Conservation (phyloP, 1,140 invertebrate species). For the Drosophila bifasciata region DNA sequence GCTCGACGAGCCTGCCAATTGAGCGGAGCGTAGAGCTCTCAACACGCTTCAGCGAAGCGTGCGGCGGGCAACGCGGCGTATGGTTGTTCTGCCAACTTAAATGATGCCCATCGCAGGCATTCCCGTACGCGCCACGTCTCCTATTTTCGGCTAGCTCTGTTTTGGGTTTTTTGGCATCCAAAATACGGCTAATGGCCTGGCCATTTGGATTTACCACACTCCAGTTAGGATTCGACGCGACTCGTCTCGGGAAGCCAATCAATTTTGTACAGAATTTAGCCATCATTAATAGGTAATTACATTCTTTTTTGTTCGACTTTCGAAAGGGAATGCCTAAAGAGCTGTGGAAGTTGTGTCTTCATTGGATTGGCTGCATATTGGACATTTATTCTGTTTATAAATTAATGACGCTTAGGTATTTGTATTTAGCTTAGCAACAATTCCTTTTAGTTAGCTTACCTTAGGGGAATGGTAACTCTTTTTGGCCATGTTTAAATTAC, state of each 20-base stretch:
- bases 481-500: too few relatives aligned
- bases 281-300: conserved; percentile 26
- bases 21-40: conserved; percentile 68
- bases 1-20: conserved; percentile 72
- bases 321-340: too few relatives aligned
- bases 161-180: conserved; percentile 37
- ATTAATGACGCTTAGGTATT: too few relatives aligned
- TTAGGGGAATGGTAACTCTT: too few relatives aligned
- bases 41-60: conserved; percentile 79
- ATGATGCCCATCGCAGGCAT: conserved; percentile 48
- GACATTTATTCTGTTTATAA: too few relatives aligned
- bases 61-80: conserved; percentile 66
- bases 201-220: conserved; percentile 40
- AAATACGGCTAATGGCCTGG: conserved; percentile 37
- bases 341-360: too few relatives aligned
- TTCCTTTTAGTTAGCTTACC: too few relatives aligned
- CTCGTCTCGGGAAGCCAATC: conserved; percentile 23
- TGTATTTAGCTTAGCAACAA: too few relatives aligned
- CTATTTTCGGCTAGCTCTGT: not conserved
- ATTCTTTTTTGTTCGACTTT: not conserved
- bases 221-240: conserved; percentile 28
- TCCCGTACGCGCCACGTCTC: not conserved
- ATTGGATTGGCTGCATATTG: too few relatives aligned
- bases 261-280: conserved; percentile 33
- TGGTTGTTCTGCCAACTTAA: conserved; percentile 69